Percentiles rank a stretch among this genome's conserved stretches.
Evolutionary conservation across 2,888 invertebrate species (phyloP).

Genomic region (Caenorhabditis panamensis): DNA sequence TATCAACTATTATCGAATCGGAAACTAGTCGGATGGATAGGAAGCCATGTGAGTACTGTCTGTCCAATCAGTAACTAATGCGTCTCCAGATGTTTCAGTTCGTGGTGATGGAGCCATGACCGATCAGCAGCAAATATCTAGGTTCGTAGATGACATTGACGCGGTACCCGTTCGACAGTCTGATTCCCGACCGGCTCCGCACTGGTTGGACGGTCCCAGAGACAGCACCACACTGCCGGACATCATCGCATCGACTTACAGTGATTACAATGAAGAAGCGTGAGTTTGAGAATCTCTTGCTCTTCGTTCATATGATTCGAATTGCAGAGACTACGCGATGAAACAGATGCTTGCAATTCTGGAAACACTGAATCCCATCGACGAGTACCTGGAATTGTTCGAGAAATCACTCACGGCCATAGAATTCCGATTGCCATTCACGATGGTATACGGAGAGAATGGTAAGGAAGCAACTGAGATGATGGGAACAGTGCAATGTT

Average conservation of each 20-base stretch:
- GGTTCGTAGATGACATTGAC: constrained; percentile 28
- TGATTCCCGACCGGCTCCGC: constrained; percentile 30
- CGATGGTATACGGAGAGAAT: constrained; percentile 8
- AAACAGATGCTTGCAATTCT: constrained; percentile 63
- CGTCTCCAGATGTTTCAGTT: not conserved
- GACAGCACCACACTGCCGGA: constrained; percentile 56
- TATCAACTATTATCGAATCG: constrained; percentile 4
- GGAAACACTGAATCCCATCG: constrained; percentile 53
- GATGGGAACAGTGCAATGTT: constrained; percentile 1
- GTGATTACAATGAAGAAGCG: constrained; percentile 58
- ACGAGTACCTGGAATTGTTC: constrained; percentile 43
- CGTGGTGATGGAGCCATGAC: not conserved
- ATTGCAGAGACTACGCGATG: constrained; percentile 64
- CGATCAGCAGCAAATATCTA: not conserved
- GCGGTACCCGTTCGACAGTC: not conserved
- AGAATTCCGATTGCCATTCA: constrained; percentile 37
- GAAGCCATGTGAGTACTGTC: constrained; percentile 4
- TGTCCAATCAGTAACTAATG: not conserved
- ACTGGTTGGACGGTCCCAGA: constrained; percentile 60
- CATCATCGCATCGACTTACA: constrained; percentile 60
- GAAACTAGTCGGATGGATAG: constrained; percentile 19
- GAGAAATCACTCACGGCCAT: constrained; percentile 45
- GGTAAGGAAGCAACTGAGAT: constrained; percentile 10
- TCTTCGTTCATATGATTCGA: no score
- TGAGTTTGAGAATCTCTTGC: constrained; percentile 34